Conservation (phyloP, 2,797 vertebrate genomes). For the Micrastur ruficollis region DNA sequence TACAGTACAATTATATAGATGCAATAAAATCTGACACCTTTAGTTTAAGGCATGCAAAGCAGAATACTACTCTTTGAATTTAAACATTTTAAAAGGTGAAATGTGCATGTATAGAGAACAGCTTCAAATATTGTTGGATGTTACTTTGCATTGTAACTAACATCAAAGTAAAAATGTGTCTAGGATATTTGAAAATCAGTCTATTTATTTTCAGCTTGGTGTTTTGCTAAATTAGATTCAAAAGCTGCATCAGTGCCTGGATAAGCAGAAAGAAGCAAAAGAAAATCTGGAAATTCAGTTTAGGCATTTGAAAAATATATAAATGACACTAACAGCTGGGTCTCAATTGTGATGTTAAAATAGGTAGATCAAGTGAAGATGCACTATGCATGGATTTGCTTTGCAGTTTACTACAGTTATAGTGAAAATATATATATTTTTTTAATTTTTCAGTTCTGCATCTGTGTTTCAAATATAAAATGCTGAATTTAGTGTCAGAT, state of each 20-base stretch:
- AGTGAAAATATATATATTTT: not conserved
- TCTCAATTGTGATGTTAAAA: not conserved
- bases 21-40: not conserved
- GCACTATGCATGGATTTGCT: not conserved
- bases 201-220: not conserved
- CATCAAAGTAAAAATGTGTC: not conserved
- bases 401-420: not conserved
- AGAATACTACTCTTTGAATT: not conserved
- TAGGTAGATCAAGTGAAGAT: not conserved
- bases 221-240: not conserved
- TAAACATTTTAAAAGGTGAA: not conserved
- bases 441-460: not conserved
- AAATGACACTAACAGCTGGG: not conserved
- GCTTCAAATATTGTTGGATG: not conserved
- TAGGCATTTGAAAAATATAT: not conserved
- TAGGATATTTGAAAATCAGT: not conserved
- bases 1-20: not conserved
- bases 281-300: not conserved
- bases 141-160: not conserved
- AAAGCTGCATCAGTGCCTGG: not conserved
- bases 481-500: fast-evolving
- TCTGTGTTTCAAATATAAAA: not conserved
- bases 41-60: not conserved
- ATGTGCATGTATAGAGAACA: not conserved
- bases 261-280: constrained; percentile 30